Conservation (phyloP, 2,113 vertebrate species). For the Strix aluco region DNA sequence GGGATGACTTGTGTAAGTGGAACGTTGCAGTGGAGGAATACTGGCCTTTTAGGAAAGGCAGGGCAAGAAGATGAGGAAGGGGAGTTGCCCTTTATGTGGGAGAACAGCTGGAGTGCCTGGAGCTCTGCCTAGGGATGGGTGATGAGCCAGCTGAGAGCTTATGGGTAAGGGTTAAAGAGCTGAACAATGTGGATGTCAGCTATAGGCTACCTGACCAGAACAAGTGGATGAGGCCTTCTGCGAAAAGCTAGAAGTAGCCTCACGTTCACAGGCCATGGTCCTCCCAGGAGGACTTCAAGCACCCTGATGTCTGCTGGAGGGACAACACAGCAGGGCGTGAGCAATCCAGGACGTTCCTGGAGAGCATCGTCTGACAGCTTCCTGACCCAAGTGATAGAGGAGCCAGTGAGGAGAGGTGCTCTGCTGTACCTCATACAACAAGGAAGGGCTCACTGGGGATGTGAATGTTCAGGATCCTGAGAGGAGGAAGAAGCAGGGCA, state of each 20-base stretch:
- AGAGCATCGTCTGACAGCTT: too few relatives aligned
- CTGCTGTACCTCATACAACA: not conserved
- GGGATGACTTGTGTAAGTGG: not conserved
- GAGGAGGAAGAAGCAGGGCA: not conserved
- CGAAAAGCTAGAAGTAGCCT: not conserved
- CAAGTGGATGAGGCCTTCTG: not conserved
- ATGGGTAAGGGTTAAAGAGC: not conserved
- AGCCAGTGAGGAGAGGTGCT: not conserved
- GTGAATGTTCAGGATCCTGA: not conserved
- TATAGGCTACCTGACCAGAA: not conserved
- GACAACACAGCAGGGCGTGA: too few relatives aligned
- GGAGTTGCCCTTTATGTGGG: not conserved
- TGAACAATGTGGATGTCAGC: not conserved
- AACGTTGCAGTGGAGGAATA: not conserved
- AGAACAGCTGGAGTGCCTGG: not conserved
- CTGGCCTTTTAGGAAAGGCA: not conserved
- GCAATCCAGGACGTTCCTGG: too few relatives aligned
- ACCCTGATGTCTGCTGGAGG: not conserved
- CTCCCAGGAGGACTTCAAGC: not conserved
- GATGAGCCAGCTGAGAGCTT: not conserved
- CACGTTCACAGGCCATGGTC: fast-evolving
- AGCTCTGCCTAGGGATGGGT: not conserved
- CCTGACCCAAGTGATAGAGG: too few relatives aligned
- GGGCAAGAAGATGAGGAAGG: not conserved
- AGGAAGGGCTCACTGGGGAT: not conserved